Base-by-base conservation (phyloP, 2,888 invertebrate species). In the Arctia plantaginis region DNA sequence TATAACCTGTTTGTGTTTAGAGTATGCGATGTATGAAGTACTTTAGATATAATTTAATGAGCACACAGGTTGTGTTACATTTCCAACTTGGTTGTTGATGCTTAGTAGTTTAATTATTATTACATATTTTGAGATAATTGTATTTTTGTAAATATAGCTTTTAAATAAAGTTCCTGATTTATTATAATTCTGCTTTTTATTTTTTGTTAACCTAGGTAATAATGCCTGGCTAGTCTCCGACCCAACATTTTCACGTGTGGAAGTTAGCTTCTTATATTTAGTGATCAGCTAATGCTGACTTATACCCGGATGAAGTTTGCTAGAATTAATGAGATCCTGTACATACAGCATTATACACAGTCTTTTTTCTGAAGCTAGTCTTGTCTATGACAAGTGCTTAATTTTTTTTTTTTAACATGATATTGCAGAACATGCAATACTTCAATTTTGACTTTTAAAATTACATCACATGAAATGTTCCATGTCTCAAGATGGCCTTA, bases 101-200 rank as follows among this genome's bases (percentile, higher is more conserved):
- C 87, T 91, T 88, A 86, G 84, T 89, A 86, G 82, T 86, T 85
- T 89, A 87, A 88, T 91, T 88, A 70, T 71, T 73, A 85, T 88
- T 88, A 83, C 85, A 86, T 93, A 94, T 95, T 95, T 94, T 93
- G 93, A 92, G 91, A 94, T 92, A 90, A 90, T 90, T 94, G 93
- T 94, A 94, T 94, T 93, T 93, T 92, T 95, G 95, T 95, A 95
- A 92, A 95, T 95, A 94, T 93, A 91, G 90, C 86, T 89, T 85
- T 81, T 92, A 93, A 95, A 94, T 94, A 95, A 95, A 95, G 95
- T 95, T 95, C 95, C 95, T 95, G 93, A 92, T 93, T 94, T 93
- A 92, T 91, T 90, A 88, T 86, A 86, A 47, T 69, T 55, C 7
- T 65, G 35, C 35, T 74, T 84, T 81, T 81, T 80, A 76, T 77